phyloP scores from a whole-genome alignment of 2,797 vertebrate genomes.

The Characodon lateralis region DNA sequence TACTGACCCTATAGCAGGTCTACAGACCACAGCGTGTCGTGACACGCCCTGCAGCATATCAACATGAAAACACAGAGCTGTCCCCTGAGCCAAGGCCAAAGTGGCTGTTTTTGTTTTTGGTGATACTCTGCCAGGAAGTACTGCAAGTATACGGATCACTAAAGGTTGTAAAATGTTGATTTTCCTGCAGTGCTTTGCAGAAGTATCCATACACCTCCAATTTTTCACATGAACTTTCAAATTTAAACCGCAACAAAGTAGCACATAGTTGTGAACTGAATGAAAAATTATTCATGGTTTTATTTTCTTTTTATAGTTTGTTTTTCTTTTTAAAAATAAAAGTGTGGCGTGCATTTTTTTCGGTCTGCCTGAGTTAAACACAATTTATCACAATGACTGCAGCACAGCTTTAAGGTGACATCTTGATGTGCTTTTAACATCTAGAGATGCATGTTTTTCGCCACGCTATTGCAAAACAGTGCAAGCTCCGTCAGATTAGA shows the following conservation, averaged over 20 bases:
- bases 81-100: slow-evolving; percentile 11
- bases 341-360: background rate
- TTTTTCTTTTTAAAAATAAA: background rate
- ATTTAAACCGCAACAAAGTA: background rate
- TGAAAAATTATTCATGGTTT: too few species aligned
- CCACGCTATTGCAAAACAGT: too few species aligned
- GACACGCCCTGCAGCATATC: slow-evolving; percentile 14
- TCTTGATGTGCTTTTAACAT: too few species aligned
- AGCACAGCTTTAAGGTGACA: background rate
- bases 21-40: slow-evolving; percentile 16
- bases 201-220: background rate
- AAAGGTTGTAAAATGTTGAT: background rate
- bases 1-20: background rate
- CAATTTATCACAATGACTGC: background rate
- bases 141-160: background rate
- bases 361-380: background rate
- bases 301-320: too few species aligned
- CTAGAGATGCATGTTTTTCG: too few species aligned
- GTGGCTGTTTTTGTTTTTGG: background rate
- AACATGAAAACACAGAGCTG: background rate
- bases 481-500: too few species aligned
- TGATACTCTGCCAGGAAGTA: background rate
- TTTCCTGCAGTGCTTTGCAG: background rate
- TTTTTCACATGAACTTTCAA: background rate
- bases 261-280: background rate